A percentile compares a stretch with the other conserved stretches of the same genome.
These are phyloP conservation scores for Steromphala cineraria DNA, from an alignment of 2,888 invertebrate genomes.

Conservation along the genomic window DNA sequence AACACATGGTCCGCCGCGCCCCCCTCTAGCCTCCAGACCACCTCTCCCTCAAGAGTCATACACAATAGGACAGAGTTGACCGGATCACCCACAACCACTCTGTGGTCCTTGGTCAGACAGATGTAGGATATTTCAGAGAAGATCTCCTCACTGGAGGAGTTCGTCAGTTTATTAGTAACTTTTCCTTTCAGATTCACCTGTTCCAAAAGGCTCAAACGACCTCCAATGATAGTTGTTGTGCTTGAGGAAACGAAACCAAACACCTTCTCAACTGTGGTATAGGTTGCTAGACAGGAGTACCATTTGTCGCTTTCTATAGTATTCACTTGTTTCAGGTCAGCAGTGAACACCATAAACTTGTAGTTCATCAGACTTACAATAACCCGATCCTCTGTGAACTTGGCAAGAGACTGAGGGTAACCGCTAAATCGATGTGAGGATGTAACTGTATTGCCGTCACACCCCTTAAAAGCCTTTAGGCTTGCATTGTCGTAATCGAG, in stretches of 20 bases:
- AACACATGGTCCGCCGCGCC: neutral
- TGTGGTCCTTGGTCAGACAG: neutral
- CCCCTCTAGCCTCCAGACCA: neutral
- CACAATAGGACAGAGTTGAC: neutral
- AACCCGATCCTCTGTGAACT: neutral
- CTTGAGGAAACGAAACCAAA: neutral
- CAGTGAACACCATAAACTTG: neutral
- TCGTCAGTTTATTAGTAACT: neutral
- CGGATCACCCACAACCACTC: neutral
- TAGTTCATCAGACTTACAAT: neutral
- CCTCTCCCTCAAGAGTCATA: neutral
- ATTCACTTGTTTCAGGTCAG: neutral
- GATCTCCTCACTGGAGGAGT: neutral
- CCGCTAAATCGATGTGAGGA: neutral
- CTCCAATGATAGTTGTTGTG: neutral
- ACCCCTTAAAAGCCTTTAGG: neutral
- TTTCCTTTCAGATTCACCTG: neutral
- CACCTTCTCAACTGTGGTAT: neutral
- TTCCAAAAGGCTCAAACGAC: neutral
- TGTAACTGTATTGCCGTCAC: neutral
- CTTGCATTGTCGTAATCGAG: constrained; percentile 9
- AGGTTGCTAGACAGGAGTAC: neutral
- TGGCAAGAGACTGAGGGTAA: neutral
- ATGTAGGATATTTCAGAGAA: neutral
- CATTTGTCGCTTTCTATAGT: neutral